phyloP scores from a whole-genome alignment of 2,797 vertebrate species.

The Molossus molossus region DNA sequence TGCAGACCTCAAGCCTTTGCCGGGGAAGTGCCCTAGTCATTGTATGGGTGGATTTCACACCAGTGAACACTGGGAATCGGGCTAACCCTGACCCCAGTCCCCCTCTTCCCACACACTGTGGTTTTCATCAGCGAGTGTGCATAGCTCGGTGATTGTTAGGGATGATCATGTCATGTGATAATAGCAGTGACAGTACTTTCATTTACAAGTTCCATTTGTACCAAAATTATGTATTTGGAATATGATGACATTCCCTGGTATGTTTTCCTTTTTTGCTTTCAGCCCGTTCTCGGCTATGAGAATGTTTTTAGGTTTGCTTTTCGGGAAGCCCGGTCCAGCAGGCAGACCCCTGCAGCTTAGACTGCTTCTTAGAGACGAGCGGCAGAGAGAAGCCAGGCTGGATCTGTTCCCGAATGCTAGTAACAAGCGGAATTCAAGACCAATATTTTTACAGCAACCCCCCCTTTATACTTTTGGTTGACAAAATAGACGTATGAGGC shows the following conservation, averaged over 20 bases:
- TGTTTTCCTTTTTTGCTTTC: conserved; percentile 57
- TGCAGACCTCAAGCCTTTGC: neutral
- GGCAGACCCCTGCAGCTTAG: conserved; percentile 81
- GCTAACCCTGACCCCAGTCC: neutral
- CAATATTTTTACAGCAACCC: neutral
- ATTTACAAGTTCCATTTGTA: too few species aligned
- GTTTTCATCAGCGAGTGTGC: neutral
- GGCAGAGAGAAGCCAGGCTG: conserved; percentile 76
- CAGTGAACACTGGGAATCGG: neutral
- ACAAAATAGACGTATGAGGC: neutral
- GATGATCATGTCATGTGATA: accelerated
- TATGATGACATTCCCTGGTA: accelerated
- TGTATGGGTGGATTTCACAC: neutral
- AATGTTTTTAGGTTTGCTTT: conserved; percentile 86
- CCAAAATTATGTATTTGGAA: accelerated
- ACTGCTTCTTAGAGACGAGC: conserved; percentile 79
- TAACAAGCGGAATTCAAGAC: conserved; percentile 75
- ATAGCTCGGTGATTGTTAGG: neutral
- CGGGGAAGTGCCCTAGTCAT: accelerated
- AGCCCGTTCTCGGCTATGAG: conserved; percentile 85
- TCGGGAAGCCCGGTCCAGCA: conserved; percentile 85
- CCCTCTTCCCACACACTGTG: neutral
- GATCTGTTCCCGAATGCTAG: conserved; percentile 79
- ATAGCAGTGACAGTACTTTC: accelerated
- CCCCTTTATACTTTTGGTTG: neutral